A percentile compares a stretch with the other conserved stretches of the same genome.
These are phyloP conservation scores for Pseudoips prasinana DNA, from an alignment of 2,888 invertebrate species.

Conservation along the genomic window DNA sequence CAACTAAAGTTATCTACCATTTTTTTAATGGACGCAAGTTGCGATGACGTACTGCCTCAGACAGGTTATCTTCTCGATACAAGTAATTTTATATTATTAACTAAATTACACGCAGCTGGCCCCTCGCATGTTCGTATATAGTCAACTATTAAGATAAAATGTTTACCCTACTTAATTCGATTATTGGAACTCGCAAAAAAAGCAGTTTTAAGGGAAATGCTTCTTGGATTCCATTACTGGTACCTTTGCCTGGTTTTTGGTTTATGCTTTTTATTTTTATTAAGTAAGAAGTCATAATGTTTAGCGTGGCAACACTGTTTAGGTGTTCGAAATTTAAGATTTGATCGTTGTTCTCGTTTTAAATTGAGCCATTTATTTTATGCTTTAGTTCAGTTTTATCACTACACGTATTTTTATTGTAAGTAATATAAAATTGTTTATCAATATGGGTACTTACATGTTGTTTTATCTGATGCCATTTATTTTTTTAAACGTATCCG, in stretches of 20 bases:
- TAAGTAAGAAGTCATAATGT: conserved; percentile 2
- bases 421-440: no score
- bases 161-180: conserved; percentile 72
- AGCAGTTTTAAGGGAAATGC: conserved; percentile 27
- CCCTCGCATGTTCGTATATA: conserved; percentile 42
- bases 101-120: conserved; percentile 65
- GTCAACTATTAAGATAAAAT: conserved; percentile 61
- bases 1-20: conserved; percentile 11
- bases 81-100: conserved; percentile 71
- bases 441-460: no score
- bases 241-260: no score
- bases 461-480: no score
- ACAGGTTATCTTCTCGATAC: conserved; percentile 56
- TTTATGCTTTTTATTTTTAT: no score
- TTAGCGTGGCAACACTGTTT: no score
- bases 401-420: no score
- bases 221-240: not conserved
- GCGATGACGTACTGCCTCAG: conserved; percentile 33
- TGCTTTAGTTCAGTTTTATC: no score
- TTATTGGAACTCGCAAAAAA: conserved; percentile 54
- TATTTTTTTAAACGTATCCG: no score
- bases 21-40: conserved; percentile 8
- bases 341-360: no score
- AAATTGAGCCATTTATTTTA: no score
- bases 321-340: no score